These are phyloP conservation scores for Coelopa pilipes DNA, from an alignment of 2,888 invertebrate species.

Conservation along the genomic window DNA sequence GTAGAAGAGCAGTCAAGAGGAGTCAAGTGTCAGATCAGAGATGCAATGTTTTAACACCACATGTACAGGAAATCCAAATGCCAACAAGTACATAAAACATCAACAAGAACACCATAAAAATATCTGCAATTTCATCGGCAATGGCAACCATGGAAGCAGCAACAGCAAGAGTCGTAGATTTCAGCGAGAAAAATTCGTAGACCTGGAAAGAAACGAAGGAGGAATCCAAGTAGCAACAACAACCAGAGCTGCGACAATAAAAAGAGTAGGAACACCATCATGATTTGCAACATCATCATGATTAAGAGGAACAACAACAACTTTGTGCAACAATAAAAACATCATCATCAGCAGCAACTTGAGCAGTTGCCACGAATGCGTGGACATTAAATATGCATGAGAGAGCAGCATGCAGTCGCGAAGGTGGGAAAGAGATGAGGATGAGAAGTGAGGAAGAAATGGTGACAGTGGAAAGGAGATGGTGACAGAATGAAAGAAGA, in stretches of 20 bases:
- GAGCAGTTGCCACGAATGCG: conserved; percentile 37
- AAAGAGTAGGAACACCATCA: neutral
- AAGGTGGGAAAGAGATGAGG: neutral
- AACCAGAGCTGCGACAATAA: conserved; percentile 21
- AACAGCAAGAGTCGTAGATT: too few species aligned
- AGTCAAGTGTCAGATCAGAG: conserved; percentile 33
- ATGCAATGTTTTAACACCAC: conserved; percentile 33
- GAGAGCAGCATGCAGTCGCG: conserved; percentile 19
- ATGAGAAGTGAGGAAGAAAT: neutral
- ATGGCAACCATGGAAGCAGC: conserved; percentile 8
- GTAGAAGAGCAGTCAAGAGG: conserved; percentile 15
- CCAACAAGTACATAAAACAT: neutral
- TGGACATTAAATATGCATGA: conserved; percentile 41
- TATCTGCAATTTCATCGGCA: neutral
- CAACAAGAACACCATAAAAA: conserved; percentile 13
- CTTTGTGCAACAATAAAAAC: conserved; percentile 8
- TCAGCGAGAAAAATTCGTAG: too few species aligned
- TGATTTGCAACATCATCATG: conserved; percentile 18
- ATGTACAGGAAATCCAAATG: neutral
- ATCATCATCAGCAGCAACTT: conserved; percentile 16
- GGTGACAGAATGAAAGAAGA: neutral
- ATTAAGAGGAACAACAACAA: conserved; percentile 16
- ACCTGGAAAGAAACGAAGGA: neutral
- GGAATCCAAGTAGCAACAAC: conserved; percentile 19
- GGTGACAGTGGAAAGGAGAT: neutral